Base-by-base conservation (phyloP, 2,888 invertebrate genomes). In the Onthophagus sagittarius region DNA sequence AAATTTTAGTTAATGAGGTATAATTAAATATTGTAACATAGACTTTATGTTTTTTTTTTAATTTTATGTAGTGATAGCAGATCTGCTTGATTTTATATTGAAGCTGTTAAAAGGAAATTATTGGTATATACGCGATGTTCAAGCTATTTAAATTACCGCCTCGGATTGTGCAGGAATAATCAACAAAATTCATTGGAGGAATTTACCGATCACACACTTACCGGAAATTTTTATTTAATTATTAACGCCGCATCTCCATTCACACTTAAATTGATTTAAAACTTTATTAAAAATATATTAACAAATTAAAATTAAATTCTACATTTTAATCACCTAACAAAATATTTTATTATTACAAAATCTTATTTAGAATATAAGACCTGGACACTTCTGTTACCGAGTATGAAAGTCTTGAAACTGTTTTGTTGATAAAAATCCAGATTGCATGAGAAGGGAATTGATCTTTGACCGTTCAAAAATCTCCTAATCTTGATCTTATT, bases 31-130 rank as follows among this genome's bases (percentile, higher is more conserved):
- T 23, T 23, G 23, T 23, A 23, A 23, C 3, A 23, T 2, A 2
- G 1, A 23, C 1, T 3, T 23, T 23, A 1, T 23, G n/a, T 23
- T 23, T 31, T 76, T 79, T 86, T 86, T 63, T 82, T 90, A 90
- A 92, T 89, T 78, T 87, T 86, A 4, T 92, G 92, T 84, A 92
- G 92, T 72, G 75, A 76, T 62, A 72, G 73, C 2, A 63, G 74
- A 32, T 71, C 76, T 9, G 70, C 75, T 33, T 15, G n/a, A 11
- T n/a, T 71, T 9, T 76, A 73, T 23, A 67, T 39, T 0, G 76
- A 76, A 62, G 73, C 73, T 32, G 75, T 76, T 23, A 75, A 65
- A 33, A 72, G 70, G 5, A 15, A 23, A 53, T 65, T 15, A 53
- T 75, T 76, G 63, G 63, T 73, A 9, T 70, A 64, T 6, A 70